Evolutionary conservation across 1,140 invertebrate genomes (phyloP).

Genomic region (Rhopalosiphum maidis): DNA sequence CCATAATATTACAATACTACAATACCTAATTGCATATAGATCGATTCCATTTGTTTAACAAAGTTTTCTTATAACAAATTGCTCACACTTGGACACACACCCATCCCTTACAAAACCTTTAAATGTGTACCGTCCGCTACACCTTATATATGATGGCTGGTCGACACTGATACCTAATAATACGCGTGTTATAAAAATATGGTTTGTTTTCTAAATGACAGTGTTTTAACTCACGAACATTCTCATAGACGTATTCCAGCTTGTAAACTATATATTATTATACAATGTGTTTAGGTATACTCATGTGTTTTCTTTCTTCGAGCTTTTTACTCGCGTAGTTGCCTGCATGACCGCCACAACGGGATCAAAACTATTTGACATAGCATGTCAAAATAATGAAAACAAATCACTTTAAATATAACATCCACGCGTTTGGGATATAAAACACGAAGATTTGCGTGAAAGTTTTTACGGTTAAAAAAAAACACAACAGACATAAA

Average conservation of each 20-base stretch:
- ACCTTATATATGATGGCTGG: too few species aligned
- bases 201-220: neutral
- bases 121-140: too few species aligned
- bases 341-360: neutral
- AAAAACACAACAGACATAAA: neutral
- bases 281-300: neutral
- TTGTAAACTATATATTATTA: too few species aligned
- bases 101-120: too few species aligned
- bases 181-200: neutral
- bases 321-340: neutral
- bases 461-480: neutral
- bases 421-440: neutral
- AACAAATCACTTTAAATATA: neutral
- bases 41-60: too few species aligned
- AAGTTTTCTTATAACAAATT: too few species aligned
- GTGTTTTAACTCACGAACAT: neutral
- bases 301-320: neutral
- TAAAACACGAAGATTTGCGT: neutral
- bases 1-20: too few species aligned
- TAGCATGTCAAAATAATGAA: neutral
- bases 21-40: too few species aligned
- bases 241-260: neutral
- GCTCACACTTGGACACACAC: too few species aligned
- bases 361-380: neutral
- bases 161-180: too few species aligned